These are phyloP conservation scores for Conchocele bisecta DNA, from an alignment of 2,888 invertebrate genomes.

Conservation along the genomic window DNA sequence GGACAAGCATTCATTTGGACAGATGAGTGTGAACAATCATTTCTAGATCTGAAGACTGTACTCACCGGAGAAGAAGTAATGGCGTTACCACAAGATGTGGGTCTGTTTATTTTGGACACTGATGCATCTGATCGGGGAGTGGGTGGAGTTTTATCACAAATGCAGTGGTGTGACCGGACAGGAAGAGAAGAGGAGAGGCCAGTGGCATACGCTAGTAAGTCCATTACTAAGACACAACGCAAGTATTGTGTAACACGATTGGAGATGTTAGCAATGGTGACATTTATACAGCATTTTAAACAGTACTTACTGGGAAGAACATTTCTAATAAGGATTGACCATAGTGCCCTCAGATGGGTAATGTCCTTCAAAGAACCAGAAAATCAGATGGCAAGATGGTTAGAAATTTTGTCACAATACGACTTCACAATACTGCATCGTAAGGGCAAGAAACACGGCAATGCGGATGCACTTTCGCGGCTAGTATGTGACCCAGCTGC, in stretches of 20 bases:
- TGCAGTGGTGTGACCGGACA: slow-evolving; percentile 15
- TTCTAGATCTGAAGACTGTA: slow-evolving; percentile 24
- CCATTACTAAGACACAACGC: neutral
- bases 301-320: slow-evolving; percentile 36
- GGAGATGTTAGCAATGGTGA: slow-evolving; percentile 55
- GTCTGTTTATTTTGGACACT: slow-evolving; percentile 14
- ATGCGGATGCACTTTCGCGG: slow-evolving; percentile 34
- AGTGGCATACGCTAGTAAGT: slow-evolving; percentile 35
- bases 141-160: slow-evolving; percentile 36
- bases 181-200: slow-evolving; percentile 31
- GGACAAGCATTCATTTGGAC: slow-evolving; percentile 33
- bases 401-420: slow-evolving; percentile 49
- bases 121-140: slow-evolving; percentile 34
- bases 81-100: slow-evolving; percentile 26
- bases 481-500: slow-evolving; percentile 30
- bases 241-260: neutral
- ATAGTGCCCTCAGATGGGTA: slow-evolving; percentile 55
- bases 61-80: slow-evolving; percentile 35
- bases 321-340: slow-evolving; percentile 48
- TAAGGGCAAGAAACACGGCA: slow-evolving; percentile 32
- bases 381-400: slow-evolving; percentile 48
- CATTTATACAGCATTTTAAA: slow-evolving; percentile 53
- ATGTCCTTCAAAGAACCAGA: slow-evolving; percentile 46
- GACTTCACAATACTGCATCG: slow-evolving; percentile 43
- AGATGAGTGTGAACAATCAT: slow-evolving; percentile 23